These are phyloP conservation scores for Chesias legatella DNA, from an alignment of 2,888 invertebrate species.

Conservation along the genomic window DNA sequence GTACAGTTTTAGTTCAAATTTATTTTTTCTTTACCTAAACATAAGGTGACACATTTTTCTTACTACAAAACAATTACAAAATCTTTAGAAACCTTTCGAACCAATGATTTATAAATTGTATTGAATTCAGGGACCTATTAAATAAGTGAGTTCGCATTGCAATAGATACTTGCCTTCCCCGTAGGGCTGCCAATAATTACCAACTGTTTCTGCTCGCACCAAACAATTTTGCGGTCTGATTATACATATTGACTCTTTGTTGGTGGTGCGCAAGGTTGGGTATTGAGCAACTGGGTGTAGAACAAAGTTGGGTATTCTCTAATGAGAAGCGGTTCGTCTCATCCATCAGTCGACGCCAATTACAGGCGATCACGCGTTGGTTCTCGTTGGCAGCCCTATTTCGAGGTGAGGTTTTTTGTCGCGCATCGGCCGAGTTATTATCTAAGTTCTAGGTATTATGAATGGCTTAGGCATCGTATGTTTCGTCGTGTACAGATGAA, in stretches of 20 bases:
- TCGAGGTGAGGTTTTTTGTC: conserved; percentile 32
- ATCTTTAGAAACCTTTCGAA: conserved; percentile 11
- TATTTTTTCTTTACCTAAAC: too few species aligned
- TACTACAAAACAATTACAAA: conserved; percentile 2
- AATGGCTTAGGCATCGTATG: conserved; percentile 4
- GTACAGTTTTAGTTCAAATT: too few species aligned
- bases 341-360: conserved; percentile 58
- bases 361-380: conserved; percentile 69
- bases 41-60: too few species aligned
- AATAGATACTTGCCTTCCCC: conserved; percentile 30
- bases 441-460: conserved; percentile 20
- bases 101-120: conserved; percentile 21
- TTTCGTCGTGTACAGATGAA: conserved; percentile 4
- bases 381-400: conserved; percentile 59
- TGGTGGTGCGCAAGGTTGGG: conserved; percentile 18
- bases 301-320: conserved; percentile 38
- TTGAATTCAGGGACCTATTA: conserved; percentile 25
- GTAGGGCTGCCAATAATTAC: conserved; percentile 48
- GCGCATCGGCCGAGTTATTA: conserved; percentile 25
- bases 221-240: conserved; percentile 1
- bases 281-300: conserved; percentile 10
- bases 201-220: conserved; percentile 38
- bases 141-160: conserved; percentile 27
- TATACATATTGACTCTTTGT: conserved; percentile 13
- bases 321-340: conserved; percentile 50